phyloP scores from a whole-genome alignment of 2,113 vertebrate genomes.

The Morone saxatilis region DNA sequence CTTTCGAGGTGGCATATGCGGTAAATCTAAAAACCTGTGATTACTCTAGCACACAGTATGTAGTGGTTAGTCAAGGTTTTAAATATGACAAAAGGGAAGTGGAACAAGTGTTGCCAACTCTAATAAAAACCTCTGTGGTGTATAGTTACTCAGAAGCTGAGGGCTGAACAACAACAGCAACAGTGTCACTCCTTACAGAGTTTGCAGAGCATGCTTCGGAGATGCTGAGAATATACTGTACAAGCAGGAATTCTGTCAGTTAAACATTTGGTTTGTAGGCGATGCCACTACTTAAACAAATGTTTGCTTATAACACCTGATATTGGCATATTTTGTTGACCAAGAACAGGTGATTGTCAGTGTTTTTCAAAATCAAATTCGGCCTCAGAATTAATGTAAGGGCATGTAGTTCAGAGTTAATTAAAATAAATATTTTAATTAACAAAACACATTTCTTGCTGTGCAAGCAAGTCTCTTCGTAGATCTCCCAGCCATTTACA shows the following conservation, averaged over 20 bases:
- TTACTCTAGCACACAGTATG: not conserved
- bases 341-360: not conserved
- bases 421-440: slow-evolving; percentile 14
- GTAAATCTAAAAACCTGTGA: slow-evolving; percentile 7
- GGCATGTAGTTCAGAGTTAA: slow-evolving; percentile 52
- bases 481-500: not conserved
- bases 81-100: not conserved
- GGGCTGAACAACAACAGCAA: not conserved
- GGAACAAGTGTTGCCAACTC: not conserved
- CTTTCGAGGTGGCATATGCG: slow-evolving; percentile 16
- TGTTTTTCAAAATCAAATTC: slow-evolving; percentile 26
- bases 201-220: not conserved
- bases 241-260: not conserved
- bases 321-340: too few relatives aligned
- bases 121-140: slow-evolving; percentile 13
- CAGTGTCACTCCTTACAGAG: not conserved
- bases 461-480: slow-evolving; percentile 41
- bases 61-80: not conserved
- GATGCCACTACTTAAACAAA: not conserved
- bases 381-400: slow-evolving; percentile 22
- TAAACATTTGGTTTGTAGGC: not conserved
- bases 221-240: not conserved
- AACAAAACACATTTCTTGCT: slow-evolving; percentile 41
- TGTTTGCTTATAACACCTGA: not conserved
- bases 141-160: not conserved